Conservation (phyloP, 2,113 vertebrate genomes). For the Hippocampus comes region DNA sequence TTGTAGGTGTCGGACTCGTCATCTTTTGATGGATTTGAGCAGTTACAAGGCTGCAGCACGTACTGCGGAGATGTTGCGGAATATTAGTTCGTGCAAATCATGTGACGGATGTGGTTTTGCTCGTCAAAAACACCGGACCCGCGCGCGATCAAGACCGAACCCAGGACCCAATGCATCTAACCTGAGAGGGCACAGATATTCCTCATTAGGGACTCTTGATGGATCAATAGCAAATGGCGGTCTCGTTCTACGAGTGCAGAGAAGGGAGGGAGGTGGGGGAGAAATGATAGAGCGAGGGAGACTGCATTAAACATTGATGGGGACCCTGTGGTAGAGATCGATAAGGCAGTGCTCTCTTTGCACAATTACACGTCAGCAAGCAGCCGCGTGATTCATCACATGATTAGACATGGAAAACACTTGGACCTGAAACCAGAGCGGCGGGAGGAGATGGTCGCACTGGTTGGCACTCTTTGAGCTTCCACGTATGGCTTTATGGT, state of each 20-base stretch:
- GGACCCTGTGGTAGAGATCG: slow-evolving; percentile 54
- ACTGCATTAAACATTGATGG: slow-evolving; percentile 74
- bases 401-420: slow-evolving; percentile 34
- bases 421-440: background rate
- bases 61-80: slow-evolving; percentile 16
- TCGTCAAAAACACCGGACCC: background rate
- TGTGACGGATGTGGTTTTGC: slow-evolving; percentile 8
- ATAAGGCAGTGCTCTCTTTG: slow-evolving; percentile 66
- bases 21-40: slow-evolving; percentile 38
- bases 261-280: slow-evolving; percentile 13
- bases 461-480: slow-evolving; percentile 1
- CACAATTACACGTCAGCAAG: slow-evolving; percentile 72
- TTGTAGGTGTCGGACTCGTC: slow-evolving; percentile 37
- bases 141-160: background rate
- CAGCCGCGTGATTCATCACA: slow-evolving; percentile 51
- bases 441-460: background rate
- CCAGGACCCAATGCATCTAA: background rate
- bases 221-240: slow-evolving; percentile 67
- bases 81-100: slow-evolving; percentile 33
- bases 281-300: slow-evolving; percentile 47
- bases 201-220: slow-evolving; percentile 57
- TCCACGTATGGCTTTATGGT: slow-evolving; percentile 10
- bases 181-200: slow-evolving; percentile 43
- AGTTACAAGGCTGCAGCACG: slow-evolving; percentile 12
- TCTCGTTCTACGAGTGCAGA: slow-evolving; percentile 55